These are phyloP conservation scores for Lucilia sericata DNA, from an alignment of 1,140 invertebrate species.

Conservation along the genomic window DNA sequence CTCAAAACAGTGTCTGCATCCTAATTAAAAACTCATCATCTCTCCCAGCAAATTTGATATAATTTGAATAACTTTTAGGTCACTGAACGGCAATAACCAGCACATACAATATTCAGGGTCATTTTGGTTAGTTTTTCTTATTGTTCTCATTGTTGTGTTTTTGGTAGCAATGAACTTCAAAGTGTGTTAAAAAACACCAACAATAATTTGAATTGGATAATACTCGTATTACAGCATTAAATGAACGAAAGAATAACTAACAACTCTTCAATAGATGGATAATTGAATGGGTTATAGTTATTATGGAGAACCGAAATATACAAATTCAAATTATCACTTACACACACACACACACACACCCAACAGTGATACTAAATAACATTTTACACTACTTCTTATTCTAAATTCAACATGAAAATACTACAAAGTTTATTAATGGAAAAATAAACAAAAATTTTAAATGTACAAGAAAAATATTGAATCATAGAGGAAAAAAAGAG, in stretches of 20 bases:
- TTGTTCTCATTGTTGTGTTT: neutral
- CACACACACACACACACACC: neutral
- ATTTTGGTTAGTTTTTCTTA: neutral
- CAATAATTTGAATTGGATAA: constrained; percentile 19
- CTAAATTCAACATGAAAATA: neutral
- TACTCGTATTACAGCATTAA: neutral
- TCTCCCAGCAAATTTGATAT: neutral
- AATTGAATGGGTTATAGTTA: too few relatives aligned
- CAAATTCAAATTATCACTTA: neutral
- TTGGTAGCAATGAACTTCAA: constrained; percentile 13
- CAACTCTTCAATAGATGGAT: neutral
- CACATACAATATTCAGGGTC: constrained; percentile 10
- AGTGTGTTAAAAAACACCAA: neutral
- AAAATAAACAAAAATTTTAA: neutral
- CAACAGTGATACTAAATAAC: neutral
- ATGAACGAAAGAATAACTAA: neutral
- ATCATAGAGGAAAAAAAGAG: neutral
- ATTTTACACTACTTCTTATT: neutral
- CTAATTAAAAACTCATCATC: neutral
- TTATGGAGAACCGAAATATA: neutral
- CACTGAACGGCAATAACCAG: neutral
- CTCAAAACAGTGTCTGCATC: neutral
- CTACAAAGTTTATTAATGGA: neutral
- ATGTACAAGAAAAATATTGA: neutral
- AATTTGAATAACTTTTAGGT: constrained; percentile 7